Conservation (phyloP, 1,140 invertebrate species). For the Gonatopus flavifemur region DNA sequence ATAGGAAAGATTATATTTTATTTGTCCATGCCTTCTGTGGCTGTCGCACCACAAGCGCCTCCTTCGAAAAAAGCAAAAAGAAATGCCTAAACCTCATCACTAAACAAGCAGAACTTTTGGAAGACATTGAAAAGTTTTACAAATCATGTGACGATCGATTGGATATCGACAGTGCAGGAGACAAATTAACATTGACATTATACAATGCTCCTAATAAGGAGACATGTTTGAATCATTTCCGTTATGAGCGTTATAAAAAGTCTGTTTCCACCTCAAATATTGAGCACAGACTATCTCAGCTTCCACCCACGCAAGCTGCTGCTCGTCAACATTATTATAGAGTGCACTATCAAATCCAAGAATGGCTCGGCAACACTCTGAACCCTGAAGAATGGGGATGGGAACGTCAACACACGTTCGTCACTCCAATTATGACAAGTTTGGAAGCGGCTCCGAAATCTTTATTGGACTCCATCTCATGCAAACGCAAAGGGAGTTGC, state of each 20-base stretch:
- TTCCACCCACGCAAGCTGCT: slow-evolving; percentile 24
- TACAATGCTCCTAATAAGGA: background rate
- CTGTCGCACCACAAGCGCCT: slow-evolving; percentile 1
- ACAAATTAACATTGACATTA: background rate
- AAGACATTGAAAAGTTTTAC: background rate
- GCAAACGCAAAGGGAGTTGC: background rate
- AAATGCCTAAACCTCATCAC: slow-evolving; percentile 6
- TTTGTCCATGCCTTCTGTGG: slow-evolving; percentile 14
- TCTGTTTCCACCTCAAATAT: background rate
- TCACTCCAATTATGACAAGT: slow-evolving; percentile 7
- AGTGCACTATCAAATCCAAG: slow-evolving; percentile 23
- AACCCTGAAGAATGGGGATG: slow-evolving; percentile 12
- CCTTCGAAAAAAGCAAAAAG: slow-evolving; percentile 9
- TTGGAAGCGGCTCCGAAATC: slow-evolving; percentile 9
- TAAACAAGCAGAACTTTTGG: background rate
- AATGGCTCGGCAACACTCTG: slow-evolving; percentile 18
- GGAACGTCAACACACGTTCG: slow-evolving; percentile 2
- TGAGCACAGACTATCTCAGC: background rate
- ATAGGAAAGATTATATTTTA: background rate
- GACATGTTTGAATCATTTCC: background rate
- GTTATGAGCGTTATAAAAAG: background rate
- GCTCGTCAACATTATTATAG: slow-evolving; percentile 20
- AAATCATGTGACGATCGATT: background rate
- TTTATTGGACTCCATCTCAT: slow-evolving; percentile 3
- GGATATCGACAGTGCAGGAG: background rate